phyloP scores from a whole-genome alignment of 2,888 invertebrate genomes.

The Coremacera marginata region DNA sequence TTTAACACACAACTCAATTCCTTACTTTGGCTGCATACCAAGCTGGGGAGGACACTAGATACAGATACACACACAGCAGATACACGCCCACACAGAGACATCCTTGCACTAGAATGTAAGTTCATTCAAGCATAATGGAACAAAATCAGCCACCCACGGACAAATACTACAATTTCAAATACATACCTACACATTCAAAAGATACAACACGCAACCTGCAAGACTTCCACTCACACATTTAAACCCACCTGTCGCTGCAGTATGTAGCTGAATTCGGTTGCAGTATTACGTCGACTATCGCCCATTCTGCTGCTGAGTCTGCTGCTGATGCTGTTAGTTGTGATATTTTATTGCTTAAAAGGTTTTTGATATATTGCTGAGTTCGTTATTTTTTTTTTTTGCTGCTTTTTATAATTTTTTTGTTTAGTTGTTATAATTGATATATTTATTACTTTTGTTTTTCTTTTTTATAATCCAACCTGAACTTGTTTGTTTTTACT shows the following conservation, averaged over 20 bases:
- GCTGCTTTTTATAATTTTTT: neutral
- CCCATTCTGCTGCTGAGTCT: slow-evolving; percentile 55
- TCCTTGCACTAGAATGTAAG: neutral
- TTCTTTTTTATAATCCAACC: slow-evolving; percentile 7
- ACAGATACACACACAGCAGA: neutral
- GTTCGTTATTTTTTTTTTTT: neutral
- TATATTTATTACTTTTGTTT: slow-evolving; percentile 15
- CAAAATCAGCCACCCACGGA: neutral
- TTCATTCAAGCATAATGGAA: neutral
- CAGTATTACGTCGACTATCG: slow-evolving; percentile 66
- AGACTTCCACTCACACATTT: too few relatives aligned
- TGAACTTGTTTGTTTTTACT: neutral
- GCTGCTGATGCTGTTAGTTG: neutral
- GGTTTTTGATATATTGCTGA: neutral
- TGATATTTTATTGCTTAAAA: neutral
- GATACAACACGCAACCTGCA: neutral
- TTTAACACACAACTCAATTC: slow-evolving; percentile 7
- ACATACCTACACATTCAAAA: neutral
- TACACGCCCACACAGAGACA: neutral
- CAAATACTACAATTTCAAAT: neutral
- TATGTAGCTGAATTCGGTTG: slow-evolving; percentile 69
- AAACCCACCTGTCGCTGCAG: slow-evolving; percentile 67
- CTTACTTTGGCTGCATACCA: neutral
- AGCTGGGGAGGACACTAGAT: neutral
- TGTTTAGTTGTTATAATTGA: neutral